Evolutionary conservation across 2,113 vertebrate genomes (phyloP), one percentile per base, ranked within the genome.

Genomic region (Myiagra hebetior): DNA sequence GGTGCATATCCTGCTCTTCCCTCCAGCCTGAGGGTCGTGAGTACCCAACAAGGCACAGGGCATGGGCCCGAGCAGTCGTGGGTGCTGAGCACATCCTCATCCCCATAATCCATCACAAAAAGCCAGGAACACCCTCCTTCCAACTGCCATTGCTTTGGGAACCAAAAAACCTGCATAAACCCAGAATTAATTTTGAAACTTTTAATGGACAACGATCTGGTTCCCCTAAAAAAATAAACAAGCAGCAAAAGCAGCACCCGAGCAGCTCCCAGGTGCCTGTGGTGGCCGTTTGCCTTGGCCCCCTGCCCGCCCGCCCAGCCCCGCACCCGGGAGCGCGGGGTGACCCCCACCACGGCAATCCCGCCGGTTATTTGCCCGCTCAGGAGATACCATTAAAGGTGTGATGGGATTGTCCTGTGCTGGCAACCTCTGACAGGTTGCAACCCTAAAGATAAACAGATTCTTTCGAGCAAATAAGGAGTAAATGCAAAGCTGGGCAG

Each of bases 381-480:
- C 57, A 19, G 73, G 89, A 93, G 84, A 70, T 1, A 47, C 75
- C 10, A 24, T 21, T n/a, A 88, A 37, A 95, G 95, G 90, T 79
- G 93, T 18, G 88, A 92, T 76, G 78, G 63, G 16, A 92, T 91
- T 92, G 91, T 92, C 93, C 95, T 49, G 89, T 12, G 39, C 92
- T 37, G 74, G 93, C 91, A 80, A 76, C 69, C 96, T 93, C 78
- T 52, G 87, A 97, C 97, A 97, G 97, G 98, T 98, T 96, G 97
- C 98, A 98, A 92, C 98, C 98, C 98, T 91, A 97, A 98, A 98
- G 89, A 95, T 85, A 98, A 98, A 98, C 95, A 98, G 97, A 94
- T 98, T 95, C 91, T 85, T 96, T 92, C 96, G 88, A 97, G 93
- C 91, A 98, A 98, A 97, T 88, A 98, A 89, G 72, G 67, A 96